phyloP scores from a whole-genome alignment of 2,797 vertebrate genomes.

The Rhynchotus rufescens region DNA sequence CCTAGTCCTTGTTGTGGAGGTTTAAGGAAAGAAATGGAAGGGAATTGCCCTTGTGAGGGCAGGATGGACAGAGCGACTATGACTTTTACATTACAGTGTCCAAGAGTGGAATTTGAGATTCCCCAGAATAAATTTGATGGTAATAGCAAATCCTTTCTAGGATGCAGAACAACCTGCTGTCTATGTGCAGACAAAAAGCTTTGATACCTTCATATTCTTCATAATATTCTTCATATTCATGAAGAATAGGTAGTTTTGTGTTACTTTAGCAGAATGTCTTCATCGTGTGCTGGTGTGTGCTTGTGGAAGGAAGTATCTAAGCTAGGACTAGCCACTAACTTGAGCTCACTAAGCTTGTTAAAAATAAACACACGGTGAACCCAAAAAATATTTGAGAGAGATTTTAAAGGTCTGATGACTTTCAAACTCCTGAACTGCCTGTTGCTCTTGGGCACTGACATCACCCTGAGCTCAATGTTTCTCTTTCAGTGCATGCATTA shows the following conservation, averaged over 20 bases:
- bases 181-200: not conserved
- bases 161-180: not conserved
- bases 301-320: not conserved
- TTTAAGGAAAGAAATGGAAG: not conserved
- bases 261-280: not conserved
- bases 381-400: not conserved
- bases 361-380: not conserved
- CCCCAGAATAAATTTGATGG: not conserved
- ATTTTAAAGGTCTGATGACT: not conserved
- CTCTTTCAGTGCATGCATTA: not conserved
- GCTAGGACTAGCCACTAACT: not conserved
- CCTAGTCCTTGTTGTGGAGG: not conserved
- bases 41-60: not conserved
- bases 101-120: not conserved
- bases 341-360: not conserved
- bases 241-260: not conserved
- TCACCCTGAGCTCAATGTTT: not conserved
- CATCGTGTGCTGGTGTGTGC: not conserved
- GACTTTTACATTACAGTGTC: not conserved
- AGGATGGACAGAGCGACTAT: not conserved
- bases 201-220: not conserved
- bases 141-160: not conserved
- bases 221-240: too few relatives aligned
- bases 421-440: not conserved
- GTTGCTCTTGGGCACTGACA: not conserved